Evolutionary conservation across 2,797 vertebrate species (phyloP), one percentile per base, ranked within the genome.

Genomic region (Galago senegalensis): DNA sequence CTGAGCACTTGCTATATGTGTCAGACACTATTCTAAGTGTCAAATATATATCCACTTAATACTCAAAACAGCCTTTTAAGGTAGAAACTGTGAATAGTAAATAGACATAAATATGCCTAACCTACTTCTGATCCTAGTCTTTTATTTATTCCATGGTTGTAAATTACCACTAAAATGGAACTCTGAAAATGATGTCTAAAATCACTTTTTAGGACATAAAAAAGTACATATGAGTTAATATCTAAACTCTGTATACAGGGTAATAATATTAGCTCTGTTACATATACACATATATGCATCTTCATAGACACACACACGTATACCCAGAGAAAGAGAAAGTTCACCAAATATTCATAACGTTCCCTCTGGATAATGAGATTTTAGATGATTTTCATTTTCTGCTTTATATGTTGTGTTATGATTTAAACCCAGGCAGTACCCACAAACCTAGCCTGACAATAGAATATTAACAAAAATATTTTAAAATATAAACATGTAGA

Each of bases 381-480:
- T 92, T 34, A 92, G 31, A 7, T 60, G 2, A 60, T 76, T 93
- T 95, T 89, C 10, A 90, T 80, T 94, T 87, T 75, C 27, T 61
- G 83, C 53, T 89, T 87, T 67, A 76, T 61, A 91, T 1, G 56
- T 0, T 81, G 25, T 67, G 2, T 80, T 90, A 72, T 77, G 17
- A 67, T 87, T 92, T 95, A n/a, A 67, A 81, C 7, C 17, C 7
- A 92, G 31, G 20, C 29, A 73, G 11, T 14, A 88, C 18, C 65
- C 40, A 87, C 58, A 81, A 40, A 72, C 6, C 81, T 89, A 87
- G 34, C 25, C 8, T 93, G 60, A 75, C 46, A 92, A 72, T 25
- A 94, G 21, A 92, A 94, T 72, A 61, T 60, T 79, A 93, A 91
- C 34, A 84, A 96, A 95, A 87, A 40, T 87, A 11, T 89, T 25